These are phyloP conservation scores for Peromyscus aztecus DNA, from an alignment of 2,797 vertebrate genomes.

Conservation along the genomic window DNA sequence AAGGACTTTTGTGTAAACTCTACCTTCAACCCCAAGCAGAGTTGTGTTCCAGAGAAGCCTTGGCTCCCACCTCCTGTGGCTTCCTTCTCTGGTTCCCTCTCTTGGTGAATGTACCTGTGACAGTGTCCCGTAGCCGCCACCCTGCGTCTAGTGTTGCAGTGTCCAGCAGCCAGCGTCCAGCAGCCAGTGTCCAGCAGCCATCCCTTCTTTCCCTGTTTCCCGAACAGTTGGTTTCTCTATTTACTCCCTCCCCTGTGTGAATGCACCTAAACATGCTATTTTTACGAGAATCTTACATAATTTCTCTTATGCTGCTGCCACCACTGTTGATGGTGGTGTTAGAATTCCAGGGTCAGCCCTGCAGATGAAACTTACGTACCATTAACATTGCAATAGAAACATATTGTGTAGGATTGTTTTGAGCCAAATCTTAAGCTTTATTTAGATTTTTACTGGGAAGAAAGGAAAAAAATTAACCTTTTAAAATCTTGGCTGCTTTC, in stretches of 20 bases:
- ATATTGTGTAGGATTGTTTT: constrained; percentile 40
- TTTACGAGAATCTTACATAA: neutral
- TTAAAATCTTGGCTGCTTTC: neutral
- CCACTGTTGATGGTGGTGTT: neutral
- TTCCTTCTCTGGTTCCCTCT: neutral
- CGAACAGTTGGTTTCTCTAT: neutral
- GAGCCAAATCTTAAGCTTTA: neutral
- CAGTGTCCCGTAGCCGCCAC: neutral
- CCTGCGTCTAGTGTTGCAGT: neutral
- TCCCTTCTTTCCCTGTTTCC: neutral
- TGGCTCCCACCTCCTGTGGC: neutral
- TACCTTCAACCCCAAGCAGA: neutral
- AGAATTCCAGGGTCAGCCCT: neutral
- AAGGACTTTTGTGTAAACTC: neutral
- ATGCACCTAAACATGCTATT: neutral
- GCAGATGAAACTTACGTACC: neutral
- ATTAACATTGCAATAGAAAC: neutral
- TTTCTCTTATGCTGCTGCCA: neutral
- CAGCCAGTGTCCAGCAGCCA: neutral
- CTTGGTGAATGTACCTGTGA: neutral
- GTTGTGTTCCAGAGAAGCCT: neutral
- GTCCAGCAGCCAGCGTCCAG: too few relatives aligned
- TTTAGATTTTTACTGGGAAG: constrained; percentile 10
- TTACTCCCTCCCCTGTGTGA: constrained; percentile 32
- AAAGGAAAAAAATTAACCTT: neutral